Percentiles rank a stretch among this genome's conserved stretches.
Conservation (phyloP, 2,113 vertebrate species). For the Xiphorhynchus elegans region DNA sequence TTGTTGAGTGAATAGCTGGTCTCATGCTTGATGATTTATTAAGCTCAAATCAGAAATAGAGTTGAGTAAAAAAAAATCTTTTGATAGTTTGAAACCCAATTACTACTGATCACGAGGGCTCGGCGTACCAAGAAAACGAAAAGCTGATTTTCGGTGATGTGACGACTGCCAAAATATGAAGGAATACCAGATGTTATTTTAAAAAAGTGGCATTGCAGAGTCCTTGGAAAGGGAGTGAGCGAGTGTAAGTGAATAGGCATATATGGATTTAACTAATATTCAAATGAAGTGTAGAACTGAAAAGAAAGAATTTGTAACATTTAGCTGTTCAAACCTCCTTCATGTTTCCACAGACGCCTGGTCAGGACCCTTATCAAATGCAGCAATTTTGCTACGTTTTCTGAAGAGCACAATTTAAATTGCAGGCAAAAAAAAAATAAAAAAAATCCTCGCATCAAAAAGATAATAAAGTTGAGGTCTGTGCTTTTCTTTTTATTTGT, state of each 20-base stretch:
- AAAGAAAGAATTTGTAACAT: conserved; percentile 32
- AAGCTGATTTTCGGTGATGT: conserved; percentile 55
- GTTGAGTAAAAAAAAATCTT: background rate
- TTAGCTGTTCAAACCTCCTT: conserved; percentile 8
- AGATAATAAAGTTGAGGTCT: background rate
- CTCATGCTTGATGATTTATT: conserved; percentile 14
- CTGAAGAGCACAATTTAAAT: background rate
- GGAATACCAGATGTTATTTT: conserved; percentile 71
- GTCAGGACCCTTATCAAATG: conserved; percentile 23
- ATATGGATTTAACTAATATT: conserved; percentile 54
- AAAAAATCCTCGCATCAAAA: background rate
- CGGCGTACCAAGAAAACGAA: conserved; percentile 16
- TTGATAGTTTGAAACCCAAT: conserved; percentile 53
- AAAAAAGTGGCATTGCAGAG: conserved; percentile 34
- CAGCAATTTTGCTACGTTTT: background rate
- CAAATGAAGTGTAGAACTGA: background rate
- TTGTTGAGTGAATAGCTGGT: background rate
- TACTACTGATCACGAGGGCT: conserved; percentile 24
- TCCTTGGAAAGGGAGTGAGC: conserved; percentile 35
- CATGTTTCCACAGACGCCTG: background rate
- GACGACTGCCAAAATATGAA: conserved; percentile 59
- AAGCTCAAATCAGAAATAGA: conserved; percentile 26
- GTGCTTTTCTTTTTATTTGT: background rate
- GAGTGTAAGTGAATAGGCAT: background rate
- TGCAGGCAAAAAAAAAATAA: background rate